Base-by-base conservation (phyloP, 2,888 invertebrate species). In the Diloba caeruleocephala region DNA sequence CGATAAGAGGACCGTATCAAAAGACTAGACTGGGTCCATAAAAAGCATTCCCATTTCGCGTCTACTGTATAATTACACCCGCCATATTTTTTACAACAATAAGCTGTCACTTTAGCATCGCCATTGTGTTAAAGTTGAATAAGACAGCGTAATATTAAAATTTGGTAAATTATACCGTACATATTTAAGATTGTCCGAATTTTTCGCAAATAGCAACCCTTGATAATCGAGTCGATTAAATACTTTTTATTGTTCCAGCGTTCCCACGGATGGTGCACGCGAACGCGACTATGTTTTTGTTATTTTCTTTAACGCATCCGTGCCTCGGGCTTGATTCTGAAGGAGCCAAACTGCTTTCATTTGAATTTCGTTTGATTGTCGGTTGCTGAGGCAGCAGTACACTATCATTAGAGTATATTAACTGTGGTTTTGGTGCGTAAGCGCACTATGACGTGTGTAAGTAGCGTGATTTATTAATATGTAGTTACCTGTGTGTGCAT, bases 261-360 rank as follows among this genome's bases (percentile, higher is more conserved):
- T 92, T 92, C 92, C 91, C 92, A 92, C 92, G 92, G 80, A 81
- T 78, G 76, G 62, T 85, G 82, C 89, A 88, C 85, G 87, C 87
- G 84, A 88, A 74, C 81, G 84, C 79, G 83, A 82, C 83, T 74
- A 74, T 76, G 74, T 64, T 78, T 74, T 73, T 74, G 71, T 70
- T n/a, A 62, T 71, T 71, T 77, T 71, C 64, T 73, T 72, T 69
- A 67, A 73, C 63, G 74, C 87, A 90, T 90, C 90, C 90, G 91
- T 75, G 92, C 92, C 89, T 78, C 81, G 56, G 85, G 92, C 90
- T 74, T 64, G 21, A 33, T 56, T 71, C 61, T 72, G 76, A 85
- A 85, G 85, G 79, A 82, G 84, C 81, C 76, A 67, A 84, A 82
- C 82, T 81, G 78, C 84, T 87, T 87, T 85, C 84, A 75, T 88